Conservation (phyloP, 2,888 invertebrate genomes). For the Pyrgus malvae region DNA sequence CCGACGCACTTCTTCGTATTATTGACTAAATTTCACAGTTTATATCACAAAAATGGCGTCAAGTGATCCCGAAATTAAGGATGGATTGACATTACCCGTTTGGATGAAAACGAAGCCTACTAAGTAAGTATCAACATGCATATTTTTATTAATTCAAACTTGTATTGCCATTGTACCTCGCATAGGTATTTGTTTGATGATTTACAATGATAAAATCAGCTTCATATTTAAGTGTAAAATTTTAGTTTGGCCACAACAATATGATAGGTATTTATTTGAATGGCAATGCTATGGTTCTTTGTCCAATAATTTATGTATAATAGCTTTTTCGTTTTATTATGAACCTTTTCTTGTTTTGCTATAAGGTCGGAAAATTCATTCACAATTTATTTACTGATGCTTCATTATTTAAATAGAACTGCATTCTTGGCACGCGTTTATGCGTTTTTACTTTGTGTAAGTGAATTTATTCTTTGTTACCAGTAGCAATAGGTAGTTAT, state of each 20-base stretch:
- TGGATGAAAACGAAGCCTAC: slow-evolving; percentile 88
- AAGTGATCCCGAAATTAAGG: slow-evolving; percentile 82
- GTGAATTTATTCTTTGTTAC: slow-evolving; percentile 1
- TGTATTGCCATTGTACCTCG: too few species aligned
- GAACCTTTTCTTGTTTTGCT: too few species aligned
- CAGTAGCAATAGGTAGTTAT: slow-evolving; percentile 6
- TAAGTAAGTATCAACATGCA: slow-evolving; percentile 56
- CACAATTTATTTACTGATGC: slow-evolving; percentile 4
- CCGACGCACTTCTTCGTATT: slow-evolving; percentile 3
- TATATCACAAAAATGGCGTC: slow-evolving; percentile 59
- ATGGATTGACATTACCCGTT: slow-evolving; percentile 85
- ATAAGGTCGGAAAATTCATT: too few species aligned
- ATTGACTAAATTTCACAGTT: slow-evolving; percentile 3
- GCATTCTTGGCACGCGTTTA: slow-evolving; percentile 16
- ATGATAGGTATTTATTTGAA: too few species aligned
- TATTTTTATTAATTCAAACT: not conserved
- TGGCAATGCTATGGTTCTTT: too few species aligned
- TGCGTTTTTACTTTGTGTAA: slow-evolving; percentile 7
- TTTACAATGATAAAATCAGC: too few species aligned
- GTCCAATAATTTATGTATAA: too few species aligned
- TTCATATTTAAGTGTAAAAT: too few species aligned
- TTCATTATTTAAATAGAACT: slow-evolving; percentile 15
- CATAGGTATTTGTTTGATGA: too few species aligned
- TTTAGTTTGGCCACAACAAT: too few species aligned
- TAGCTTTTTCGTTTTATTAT: too few species aligned